Evolutionary conservation across 2,797 vertebrate species (phyloP).

Genomic region (Thamnophis elegans): DNA sequence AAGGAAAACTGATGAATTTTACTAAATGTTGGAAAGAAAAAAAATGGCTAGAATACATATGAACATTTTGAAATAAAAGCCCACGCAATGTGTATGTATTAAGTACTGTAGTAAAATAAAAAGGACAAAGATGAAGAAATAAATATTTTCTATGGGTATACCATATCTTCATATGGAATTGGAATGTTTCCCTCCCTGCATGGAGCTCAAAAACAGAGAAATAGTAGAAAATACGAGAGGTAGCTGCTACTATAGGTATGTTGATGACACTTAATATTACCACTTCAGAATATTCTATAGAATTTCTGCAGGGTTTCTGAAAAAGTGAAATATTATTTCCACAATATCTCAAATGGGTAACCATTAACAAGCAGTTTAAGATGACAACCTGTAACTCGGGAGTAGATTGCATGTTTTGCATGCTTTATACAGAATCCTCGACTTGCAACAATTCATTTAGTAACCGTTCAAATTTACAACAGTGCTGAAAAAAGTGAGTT

Average conservation of each 20-base stretch:
- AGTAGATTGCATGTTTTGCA: background rate
- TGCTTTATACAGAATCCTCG: background rate
- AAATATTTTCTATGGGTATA: background rate
- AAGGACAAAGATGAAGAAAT: background rate
- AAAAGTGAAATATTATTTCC: background rate
- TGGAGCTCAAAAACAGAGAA: background rate
- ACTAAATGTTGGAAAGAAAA: background rate
- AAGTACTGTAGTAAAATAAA: background rate
- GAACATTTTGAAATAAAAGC: background rate
- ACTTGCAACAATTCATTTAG: background rate
- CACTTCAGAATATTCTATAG: background rate
- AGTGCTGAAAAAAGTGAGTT: background rate
- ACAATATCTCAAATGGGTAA: background rate
- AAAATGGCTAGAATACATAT: background rate
- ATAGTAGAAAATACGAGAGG: background rate
- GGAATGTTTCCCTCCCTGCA: background rate
- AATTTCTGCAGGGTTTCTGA: background rate
- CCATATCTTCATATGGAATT: background rate
- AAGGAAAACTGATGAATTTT: background rate
- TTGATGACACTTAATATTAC: background rate
- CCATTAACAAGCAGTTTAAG: background rate
- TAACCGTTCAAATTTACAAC: background rate
- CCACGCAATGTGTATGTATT: background rate
- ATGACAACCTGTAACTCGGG: background rate
- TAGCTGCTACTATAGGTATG: background rate